Conservation (phyloP, 2,113 vertebrate genomes). For the Dolichotis patagonum region DNA sequence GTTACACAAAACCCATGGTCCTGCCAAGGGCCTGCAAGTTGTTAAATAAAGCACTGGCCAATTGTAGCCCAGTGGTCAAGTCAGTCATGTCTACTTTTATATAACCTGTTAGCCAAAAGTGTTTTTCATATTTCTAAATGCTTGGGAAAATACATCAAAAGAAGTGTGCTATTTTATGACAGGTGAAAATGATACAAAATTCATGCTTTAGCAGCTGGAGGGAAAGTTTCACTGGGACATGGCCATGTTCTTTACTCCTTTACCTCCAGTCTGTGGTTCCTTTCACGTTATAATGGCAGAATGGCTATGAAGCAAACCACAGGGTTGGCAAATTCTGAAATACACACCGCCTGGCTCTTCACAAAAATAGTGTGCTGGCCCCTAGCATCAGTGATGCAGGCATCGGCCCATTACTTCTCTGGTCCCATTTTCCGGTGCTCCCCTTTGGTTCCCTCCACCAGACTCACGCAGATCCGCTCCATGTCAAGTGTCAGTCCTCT, state of each 20-base stretch:
- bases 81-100: neutral
- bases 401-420: neutral
- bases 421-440: neutral
- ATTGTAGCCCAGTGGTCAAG: neutral
- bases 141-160: neutral
- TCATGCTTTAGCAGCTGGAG: neutral
- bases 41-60: neutral
- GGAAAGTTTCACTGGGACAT: neutral
- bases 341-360: neutral
- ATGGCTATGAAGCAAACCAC: neutral
- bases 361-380: neutral
- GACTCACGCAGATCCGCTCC: neutral
- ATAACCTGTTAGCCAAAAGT: neutral
- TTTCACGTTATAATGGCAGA: neutral
- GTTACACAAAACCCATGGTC: constrained; percentile 22
- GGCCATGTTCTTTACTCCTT: neutral
- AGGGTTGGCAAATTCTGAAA: neutral
- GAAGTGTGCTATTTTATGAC: neutral
- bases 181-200: neutral
- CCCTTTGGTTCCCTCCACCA: neutral
- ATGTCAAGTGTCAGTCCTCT: neutral
- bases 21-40: neutral
- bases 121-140: constrained; percentile 25
- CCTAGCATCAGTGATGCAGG: neutral
- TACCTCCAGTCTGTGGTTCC: neutral